Conservation (phyloP, 2,888 invertebrate species). For the Napeogenes sylphis region DNA sequence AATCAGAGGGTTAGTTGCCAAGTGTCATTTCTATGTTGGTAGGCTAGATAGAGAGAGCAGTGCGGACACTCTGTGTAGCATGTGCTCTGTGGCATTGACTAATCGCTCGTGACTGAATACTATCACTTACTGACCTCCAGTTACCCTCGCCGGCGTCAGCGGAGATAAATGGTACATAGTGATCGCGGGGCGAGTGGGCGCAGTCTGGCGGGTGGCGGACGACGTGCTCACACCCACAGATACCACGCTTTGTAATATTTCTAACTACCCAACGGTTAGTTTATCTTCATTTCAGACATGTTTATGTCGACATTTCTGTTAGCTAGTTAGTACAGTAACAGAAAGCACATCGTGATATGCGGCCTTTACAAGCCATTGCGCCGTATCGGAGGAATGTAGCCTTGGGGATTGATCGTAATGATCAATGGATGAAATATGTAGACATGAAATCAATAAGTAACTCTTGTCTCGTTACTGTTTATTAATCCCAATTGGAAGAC, state of each 20-base stretch:
- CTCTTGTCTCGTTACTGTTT: conserved; percentile 47
- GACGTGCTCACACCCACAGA: conserved; percentile 44
- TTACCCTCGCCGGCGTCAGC: conserved; percentile 39
- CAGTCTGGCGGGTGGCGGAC: conserved; percentile 35
- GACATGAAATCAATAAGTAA: conserved; percentile 54
- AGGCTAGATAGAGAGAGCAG: conserved; percentile 17
- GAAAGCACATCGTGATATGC: conserved; percentile 52
- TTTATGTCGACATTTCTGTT: conserved; percentile 54
- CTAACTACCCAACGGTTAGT: conserved; percentile 55
- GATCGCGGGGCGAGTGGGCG: conserved; percentile 38
- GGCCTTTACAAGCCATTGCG: conserved; percentile 39
- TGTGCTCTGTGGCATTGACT: conserved; percentile 35
- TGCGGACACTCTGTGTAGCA: conserved; percentile 21
- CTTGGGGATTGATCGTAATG: conserved; percentile 53
- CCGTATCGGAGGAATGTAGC: conserved; percentile 43
- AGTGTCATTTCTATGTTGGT: conserved; percentile 20
- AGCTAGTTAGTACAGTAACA: conserved; percentile 38
- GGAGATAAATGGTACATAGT: conserved; percentile 38
- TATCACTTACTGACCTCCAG: conserved; percentile 42
- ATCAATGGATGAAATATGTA: conserved; percentile 47
- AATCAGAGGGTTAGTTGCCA: conserved; percentile 18
- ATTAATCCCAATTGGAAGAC: conserved; percentile 64
- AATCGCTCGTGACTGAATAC: conserved; percentile 38
- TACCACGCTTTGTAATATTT: conserved; percentile 49
- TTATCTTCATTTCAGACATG: conserved; percentile 58